These are phyloP conservation scores for Drosophila austrosaltans DNA, from an alignment of 2,888 invertebrate species.

Conservation along the genomic window DNA sequence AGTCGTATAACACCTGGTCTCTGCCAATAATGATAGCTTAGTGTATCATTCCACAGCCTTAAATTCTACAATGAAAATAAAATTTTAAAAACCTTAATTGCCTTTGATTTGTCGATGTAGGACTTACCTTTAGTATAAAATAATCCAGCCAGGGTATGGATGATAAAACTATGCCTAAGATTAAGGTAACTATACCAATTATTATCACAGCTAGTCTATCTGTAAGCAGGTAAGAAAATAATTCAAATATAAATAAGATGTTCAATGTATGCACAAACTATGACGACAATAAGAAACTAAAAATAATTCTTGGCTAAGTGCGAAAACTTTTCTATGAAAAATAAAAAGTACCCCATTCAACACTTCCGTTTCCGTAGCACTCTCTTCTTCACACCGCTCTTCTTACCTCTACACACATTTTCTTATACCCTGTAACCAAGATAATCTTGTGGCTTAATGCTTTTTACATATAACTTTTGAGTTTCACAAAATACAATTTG, in stretches of 20 bases:
- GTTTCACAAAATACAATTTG: too few species aligned
- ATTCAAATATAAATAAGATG: background rate
- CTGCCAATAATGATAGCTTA: conserved; percentile 95
- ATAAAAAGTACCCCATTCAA: background rate
- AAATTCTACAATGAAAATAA: conserved; percentile 86
- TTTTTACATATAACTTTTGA: too few species aligned
- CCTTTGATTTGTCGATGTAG: accelerated
- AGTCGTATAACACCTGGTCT: conserved; percentile 92
- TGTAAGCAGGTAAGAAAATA: conserved; percentile 84
- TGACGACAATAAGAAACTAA: background rate
- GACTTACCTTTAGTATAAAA: conserved; percentile 90
- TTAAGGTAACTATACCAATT: conserved; percentile 91
- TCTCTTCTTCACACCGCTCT: background rate
- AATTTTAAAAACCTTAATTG: background rate
- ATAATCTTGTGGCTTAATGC: too few species aligned
- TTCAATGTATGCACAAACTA: background rate
- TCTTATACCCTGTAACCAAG: too few species aligned
- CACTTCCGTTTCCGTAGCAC: conserved; percentile 3
- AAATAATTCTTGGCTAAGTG: conserved; percentile 3
- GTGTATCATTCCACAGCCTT: conserved; percentile 91
- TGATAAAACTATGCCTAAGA: conserved; percentile 91
- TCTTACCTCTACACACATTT: background rate
- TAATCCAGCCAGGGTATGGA: conserved; percentile 95
- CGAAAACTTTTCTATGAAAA: background rate
- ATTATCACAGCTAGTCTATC: conserved; percentile 91